Base-by-base conservation (phyloP, 2,113 vertebrate species). In the Lagopus leucura region DNA sequence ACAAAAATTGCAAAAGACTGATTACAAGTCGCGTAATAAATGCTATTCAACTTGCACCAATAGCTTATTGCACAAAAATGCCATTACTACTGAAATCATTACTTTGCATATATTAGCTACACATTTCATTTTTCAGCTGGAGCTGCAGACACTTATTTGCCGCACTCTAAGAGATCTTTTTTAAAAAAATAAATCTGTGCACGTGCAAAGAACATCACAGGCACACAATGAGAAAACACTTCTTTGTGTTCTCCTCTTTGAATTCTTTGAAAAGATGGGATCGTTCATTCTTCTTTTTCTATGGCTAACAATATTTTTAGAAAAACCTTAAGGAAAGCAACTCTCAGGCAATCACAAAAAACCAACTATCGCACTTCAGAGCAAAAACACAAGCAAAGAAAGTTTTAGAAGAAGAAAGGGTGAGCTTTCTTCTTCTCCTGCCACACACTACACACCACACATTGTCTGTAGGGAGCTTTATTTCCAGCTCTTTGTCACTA, bases 371-470 rank as follows among this genome's bases (percentile, higher is more conserved):
- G 7, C 45, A 54, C 40, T 69, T 92, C n/a, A 52, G 40, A 82
- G 88, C 45, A 83, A 45, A 89, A 93, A 77, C 74, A 34, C 27
- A 55, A 67, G 73, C 79, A 75, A 74, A 4, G 34, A 6, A 94
- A 93, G 85, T 89, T 96, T 93, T 74, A 64, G 82, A 92, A 92
- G 77, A 86, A 52, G 47, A 43, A 74, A 52, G 22, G 52, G 43
- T 10, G 30, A 83, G 82, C 55, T 43, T 43, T 43, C 42, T 43
- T 43, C 42, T 43, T 15, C 70, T 92, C 89, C 55, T 65, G 65
- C 40, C 75, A 43, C 71, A 60, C 34, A 90, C 27, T 87, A 65
- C 55, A 80, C n/a, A 5, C 15, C 32, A 77, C 34, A 40, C 47
- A 61, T 50, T 11, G 60, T 19, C 82, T 24, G 21, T 1, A 58